A percentile compares a stretch with the other conserved stretches of the same genome.
phyloP scores from a whole-genome alignment of 2,113 vertebrate genomes.

The Ageneiosus marmoratus region DNA sequence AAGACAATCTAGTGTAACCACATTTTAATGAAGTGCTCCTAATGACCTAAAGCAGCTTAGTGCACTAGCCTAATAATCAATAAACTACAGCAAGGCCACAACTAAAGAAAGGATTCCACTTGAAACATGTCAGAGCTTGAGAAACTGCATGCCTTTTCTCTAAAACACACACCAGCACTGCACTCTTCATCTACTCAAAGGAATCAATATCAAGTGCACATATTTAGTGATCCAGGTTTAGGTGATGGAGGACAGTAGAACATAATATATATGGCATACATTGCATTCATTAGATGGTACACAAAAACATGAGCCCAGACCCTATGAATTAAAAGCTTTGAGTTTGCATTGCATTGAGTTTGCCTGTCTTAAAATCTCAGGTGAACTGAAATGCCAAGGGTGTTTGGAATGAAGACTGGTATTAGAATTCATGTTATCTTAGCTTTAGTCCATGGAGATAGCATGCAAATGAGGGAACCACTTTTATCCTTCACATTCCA shows the following conservation, averaged over 20 bases:
- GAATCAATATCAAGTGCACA: constrained; percentile 11
- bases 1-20: constrained; percentile 81
- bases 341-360: constrained; percentile 57
- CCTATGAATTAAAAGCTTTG: not conserved
- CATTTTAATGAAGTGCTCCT: constrained; percentile 98
- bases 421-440: constrained; percentile 54
- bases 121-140: constrained; percentile 32
- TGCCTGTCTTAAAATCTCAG: constrained; percentile 39
- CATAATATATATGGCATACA: not conserved
- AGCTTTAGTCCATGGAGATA: constrained; percentile 53
- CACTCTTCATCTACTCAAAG: constrained; percentile 22
- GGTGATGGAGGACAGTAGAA: not conserved
- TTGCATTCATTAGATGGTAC: not conserved
- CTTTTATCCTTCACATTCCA: constrained; percentile 33
- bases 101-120: constrained; percentile 54
- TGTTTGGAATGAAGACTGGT: constrained; percentile 52
- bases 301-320: not conserved
- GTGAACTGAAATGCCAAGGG: constrained; percentile 47
- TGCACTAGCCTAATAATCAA: constrained; percentile 96
- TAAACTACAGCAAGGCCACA: constrained; percentile 84
- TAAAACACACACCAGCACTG: constrained; percentile 36
- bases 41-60: constrained; percentile 98
- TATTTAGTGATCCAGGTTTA: constrained; percentile 28
- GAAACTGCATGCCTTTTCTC: constrained; percentile 20
- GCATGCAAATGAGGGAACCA: constrained; percentile 48